These are phyloP conservation scores for Trididemnum nubilum DNA, from an alignment of 23 tunicate species.

Conservation along the genomic window DNA sequence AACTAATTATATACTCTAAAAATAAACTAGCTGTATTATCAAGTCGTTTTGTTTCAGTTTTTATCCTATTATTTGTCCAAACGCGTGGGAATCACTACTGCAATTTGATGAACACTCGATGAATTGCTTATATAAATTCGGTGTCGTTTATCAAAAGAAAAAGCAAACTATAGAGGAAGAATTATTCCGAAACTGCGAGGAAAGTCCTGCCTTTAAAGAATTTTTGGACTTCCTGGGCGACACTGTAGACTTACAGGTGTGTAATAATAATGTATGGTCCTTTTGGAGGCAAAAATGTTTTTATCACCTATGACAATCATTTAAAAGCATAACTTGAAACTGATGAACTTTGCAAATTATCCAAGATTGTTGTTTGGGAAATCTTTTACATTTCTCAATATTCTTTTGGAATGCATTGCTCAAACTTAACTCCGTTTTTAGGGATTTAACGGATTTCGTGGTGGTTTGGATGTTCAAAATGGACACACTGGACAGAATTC, in stretches of 20 bases:
- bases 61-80: conserved; percentile 73
- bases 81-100: conserved; percentile 75
- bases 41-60: conserved; percentile 47
- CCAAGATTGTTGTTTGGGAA: too few relatives aligned
- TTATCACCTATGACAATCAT: too few relatives aligned
- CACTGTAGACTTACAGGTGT: conserved; percentile 68
- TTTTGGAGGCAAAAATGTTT: neutral
- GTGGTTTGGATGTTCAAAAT: conserved; percentile 81
- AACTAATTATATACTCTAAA: too few relatives aligned
- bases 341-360: too few relatives aligned
- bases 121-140: conserved; percentile 76
- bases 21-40: neutral
- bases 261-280: too few relatives aligned
- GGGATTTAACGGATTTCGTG: conserved; percentile 96
- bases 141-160: conserved; percentile 74
- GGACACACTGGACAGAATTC: conserved; percentile 90
- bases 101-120: conserved; percentile 94
- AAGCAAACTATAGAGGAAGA: conserved; percentile 93
- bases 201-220: conserved; percentile 74
- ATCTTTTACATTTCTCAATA: too few relatives aligned
- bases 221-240: conserved; percentile 89
- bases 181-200: conserved; percentile 78
- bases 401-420: neutral
- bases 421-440: neutral
- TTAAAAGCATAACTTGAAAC: too few relatives aligned